Evolutionary conservation across 1,140 invertebrate species (phyloP), one percentile per base, ranked within the genome.

Genomic region (Drosophila seguyi): DNA sequence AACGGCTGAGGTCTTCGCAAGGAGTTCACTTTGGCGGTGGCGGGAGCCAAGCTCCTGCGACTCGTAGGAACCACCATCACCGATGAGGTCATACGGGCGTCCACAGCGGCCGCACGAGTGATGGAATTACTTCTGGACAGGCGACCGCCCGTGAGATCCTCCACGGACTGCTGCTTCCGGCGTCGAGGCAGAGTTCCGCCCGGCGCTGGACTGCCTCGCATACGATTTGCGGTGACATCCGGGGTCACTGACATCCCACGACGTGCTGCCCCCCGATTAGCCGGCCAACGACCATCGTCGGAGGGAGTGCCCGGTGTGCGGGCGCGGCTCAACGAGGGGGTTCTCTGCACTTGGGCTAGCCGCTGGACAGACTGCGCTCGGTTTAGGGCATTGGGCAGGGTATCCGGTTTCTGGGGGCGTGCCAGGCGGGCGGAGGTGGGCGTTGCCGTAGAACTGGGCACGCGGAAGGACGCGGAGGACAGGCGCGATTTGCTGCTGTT

Each of bases 151-250:
- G 68, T 93, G 58, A 82, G 84, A 92, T 94, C 93, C 79, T 94
- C 95, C 6, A 93, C 93, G 18, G 93, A 94, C 68, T 93, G 95
- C 73, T 95, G 95, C 52, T 93, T 94, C 55, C 94, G 94, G 45
- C 96, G 94, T n/a, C 97, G 94, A 0, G 96, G 96, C 11, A 97
- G 88, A 0, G 97, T 97, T 3, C 95, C 96, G 52, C 86, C 81
- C 93, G 84, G 84, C 0, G 85, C 85, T 66, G 79, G 81, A 93
- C 79, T 93, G 20, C 79, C 85, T 20, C 82, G 91, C 60, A 93
- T 85, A 13, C 93, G 82, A 25, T 93, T 65, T 11, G 71, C 71
- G 20, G 36, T 66, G 59, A 92, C 91, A 81, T 83, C 93, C 75
- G 76, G 93, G 47, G 74, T 81, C 6, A 78, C 92, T 34, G 74